Conservation (phyloP, 1,140 invertebrate species). For the Cardiocondyla obscurior region DNA sequence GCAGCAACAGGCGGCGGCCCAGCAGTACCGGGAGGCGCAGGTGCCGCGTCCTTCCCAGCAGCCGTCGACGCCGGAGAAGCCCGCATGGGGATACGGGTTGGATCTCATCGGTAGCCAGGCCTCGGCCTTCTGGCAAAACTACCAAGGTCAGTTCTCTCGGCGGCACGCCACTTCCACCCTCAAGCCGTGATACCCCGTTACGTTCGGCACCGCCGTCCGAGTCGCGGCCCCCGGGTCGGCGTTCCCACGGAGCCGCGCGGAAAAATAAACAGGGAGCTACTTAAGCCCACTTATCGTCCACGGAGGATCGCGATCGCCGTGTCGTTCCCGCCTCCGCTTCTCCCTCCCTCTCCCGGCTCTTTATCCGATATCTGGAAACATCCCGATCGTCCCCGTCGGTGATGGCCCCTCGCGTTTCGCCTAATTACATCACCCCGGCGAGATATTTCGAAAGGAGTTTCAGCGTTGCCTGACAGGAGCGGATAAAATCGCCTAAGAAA, state of each 20-base stretch:
- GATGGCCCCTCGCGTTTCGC: not conserved
- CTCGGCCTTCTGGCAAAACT: conserved; percentile 94
- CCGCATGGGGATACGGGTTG: conserved; percentile 89
- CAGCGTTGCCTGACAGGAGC: not conserved
- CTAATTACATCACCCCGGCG: not conserved
- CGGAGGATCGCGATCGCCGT: not conserved
- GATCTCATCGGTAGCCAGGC: conserved; percentile 90
- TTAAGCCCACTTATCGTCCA: conserved; percentile 20
- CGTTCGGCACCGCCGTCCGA: not conserved
- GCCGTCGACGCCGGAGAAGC: conserved; percentile 84
- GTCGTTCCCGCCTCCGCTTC: not conserved
- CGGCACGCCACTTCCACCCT: conserved; percentile 28
- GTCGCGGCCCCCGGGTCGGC: not conserved
- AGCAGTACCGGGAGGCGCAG: conserved; percentile 80
- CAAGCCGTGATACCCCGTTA: conserved; percentile 4
- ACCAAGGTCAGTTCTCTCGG: conserved; percentile 88
- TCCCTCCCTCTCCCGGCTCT: no score
- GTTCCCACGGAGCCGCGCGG: not conserved
- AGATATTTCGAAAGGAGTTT: not conserved
- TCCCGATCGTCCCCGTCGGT: not conserved
- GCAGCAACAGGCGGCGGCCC: conserved; percentile 74
- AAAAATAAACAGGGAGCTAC: conserved; percentile 18
- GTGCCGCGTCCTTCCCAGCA: conserved; percentile 81
- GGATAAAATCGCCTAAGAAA: not conserved
- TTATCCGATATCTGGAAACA: conserved; percentile 4